Percentiles rank a stretch among this genome's conserved stretches.
Evolutionary conservation across 2,113 vertebrate genomes (phyloP).

Genomic region (Neolamprologus variostigma): DNA sequence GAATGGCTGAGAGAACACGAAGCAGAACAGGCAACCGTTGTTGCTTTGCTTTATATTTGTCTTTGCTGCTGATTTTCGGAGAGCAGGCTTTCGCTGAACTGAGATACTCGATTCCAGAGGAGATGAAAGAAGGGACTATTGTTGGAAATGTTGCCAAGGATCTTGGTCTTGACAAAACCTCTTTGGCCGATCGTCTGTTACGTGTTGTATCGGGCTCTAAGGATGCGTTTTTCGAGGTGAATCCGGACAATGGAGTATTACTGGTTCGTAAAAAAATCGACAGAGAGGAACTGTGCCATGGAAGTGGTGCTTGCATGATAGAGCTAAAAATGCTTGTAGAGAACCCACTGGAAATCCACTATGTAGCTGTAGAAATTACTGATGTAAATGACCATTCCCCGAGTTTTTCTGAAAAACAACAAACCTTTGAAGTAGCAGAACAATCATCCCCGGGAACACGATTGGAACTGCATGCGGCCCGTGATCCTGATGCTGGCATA

Average conservation of each 20-base stretch:
- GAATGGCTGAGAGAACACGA: neutral
- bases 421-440: constrained; percentile 61
- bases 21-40: neutral
- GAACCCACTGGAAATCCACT: constrained; percentile 65
- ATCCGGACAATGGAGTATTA: constrained; percentile 52
- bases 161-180: constrained; percentile 53
- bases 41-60: neutral
- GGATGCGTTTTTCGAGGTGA: constrained; percentile 53
- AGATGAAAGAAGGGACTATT: constrained; percentile 54
- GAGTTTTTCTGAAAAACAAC: constrained; percentile 48
- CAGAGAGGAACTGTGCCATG: constrained; percentile 63
- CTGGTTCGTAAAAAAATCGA: constrained; percentile 58
- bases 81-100: constrained; percentile 28
- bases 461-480: constrained; percentile 69
- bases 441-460: constrained; percentile 46
- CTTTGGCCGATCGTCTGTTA: constrained; percentile 30
- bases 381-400: constrained; percentile 73
- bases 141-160: constrained; percentile 64
- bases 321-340: constrained; percentile 66
- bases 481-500: constrained; percentile 68
- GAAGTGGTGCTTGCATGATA: constrained; percentile 36
- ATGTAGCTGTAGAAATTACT: constrained; percentile 54
- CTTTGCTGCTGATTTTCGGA: neutral
- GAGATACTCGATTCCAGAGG: constrained; percentile 62
- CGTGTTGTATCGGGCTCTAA: constrained; percentile 55